phyloP scores from a whole-genome alignment of 2,888 invertebrate genomes.

The Hirtodrosophila histrioides region DNA sequence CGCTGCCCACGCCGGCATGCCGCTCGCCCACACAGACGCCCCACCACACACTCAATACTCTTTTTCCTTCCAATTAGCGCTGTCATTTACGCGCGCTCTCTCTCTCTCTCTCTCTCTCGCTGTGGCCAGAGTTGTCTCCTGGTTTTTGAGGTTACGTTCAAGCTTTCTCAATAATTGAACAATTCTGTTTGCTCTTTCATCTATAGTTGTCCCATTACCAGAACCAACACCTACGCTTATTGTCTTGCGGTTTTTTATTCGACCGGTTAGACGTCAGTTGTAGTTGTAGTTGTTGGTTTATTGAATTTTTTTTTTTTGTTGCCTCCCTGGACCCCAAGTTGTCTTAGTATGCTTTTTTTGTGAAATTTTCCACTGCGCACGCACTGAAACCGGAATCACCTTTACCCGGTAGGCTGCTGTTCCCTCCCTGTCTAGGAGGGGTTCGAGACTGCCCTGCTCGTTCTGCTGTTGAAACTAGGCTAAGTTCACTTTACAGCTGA shows the following conservation, averaged over 20 bases:
- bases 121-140: constrained; percentile 1
- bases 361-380: constrained; percentile 54
- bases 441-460: constrained; percentile 8
- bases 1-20: constrained; percentile 24
- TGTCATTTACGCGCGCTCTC: constrained; percentile 9
- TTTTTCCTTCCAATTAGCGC: neutral
- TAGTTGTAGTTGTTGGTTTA: neutral
- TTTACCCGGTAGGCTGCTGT: constrained; percentile 33
- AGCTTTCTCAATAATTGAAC: constrained; percentile 22
- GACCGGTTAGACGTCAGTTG: neutral
- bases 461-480: constrained; percentile 24
- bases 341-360: constrained; percentile 9
- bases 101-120: neutral
- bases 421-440: constrained; percentile 5
- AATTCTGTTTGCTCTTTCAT: neutral
- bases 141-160: constrained; percentile 28
- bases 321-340: neutral
- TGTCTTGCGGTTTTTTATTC: constrained; percentile 8
- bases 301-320: neutral
- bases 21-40: constrained; percentile 17
- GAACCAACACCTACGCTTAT: constrained; percentile 11
- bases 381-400: constrained; percentile 35
- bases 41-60: neutral
- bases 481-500: constrained; percentile 22
- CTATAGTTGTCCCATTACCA: constrained; percentile 3